A percentile compares a stretch with the other conserved stretches of the same genome.
Conservation (phyloP, 1,140 invertebrate species). For the Proales similis region DNA sequence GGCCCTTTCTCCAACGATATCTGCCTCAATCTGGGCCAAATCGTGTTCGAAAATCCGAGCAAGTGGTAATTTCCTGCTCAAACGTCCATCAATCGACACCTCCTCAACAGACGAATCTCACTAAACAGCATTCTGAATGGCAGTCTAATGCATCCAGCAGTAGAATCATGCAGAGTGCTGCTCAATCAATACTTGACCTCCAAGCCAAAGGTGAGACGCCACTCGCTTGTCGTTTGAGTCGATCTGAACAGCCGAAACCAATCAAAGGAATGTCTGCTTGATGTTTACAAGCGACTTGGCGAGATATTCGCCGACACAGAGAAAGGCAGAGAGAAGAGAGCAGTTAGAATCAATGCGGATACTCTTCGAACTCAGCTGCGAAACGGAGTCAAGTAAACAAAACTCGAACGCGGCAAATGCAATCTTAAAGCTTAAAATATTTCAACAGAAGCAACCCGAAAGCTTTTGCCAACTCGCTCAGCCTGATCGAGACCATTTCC, state of each 20-base stretch:
- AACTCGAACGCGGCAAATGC: not conserved
- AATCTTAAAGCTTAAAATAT: not conserved
- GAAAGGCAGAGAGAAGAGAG: constrained; percentile 10
- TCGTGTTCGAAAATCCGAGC: constrained; percentile 17
- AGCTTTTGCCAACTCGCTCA: constrained; percentile 8
- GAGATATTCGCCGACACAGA: constrained; percentile 14
- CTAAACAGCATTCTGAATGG: too few species aligned
- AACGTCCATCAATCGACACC: too few species aligned
- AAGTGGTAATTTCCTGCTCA: constrained; percentile 5
- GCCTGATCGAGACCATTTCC: constrained; percentile 1
- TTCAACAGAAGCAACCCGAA: constrained; percentile 25
- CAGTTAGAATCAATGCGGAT: constrained; percentile 7
- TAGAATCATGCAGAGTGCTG: too few species aligned
- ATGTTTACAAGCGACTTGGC: constrained; percentile 18
- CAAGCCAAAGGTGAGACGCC: too few species aligned
- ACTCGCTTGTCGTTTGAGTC: too few species aligned
- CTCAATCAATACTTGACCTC: too few species aligned
- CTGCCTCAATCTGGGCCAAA: constrained; percentile 9
- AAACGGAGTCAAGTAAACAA: constrained; percentile 28
- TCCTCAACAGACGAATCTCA: too few species aligned
- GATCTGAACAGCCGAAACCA: not conserved
- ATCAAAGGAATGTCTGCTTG: constrained; percentile 17
- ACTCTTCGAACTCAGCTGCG: constrained; percentile 1
- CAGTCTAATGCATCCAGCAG: too few species aligned
- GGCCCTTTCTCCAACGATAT: constrained; percentile 21